Base-by-base conservation (phyloP, 2,797 vertebrate genomes). In the Spheniscus humboldti region DNA sequence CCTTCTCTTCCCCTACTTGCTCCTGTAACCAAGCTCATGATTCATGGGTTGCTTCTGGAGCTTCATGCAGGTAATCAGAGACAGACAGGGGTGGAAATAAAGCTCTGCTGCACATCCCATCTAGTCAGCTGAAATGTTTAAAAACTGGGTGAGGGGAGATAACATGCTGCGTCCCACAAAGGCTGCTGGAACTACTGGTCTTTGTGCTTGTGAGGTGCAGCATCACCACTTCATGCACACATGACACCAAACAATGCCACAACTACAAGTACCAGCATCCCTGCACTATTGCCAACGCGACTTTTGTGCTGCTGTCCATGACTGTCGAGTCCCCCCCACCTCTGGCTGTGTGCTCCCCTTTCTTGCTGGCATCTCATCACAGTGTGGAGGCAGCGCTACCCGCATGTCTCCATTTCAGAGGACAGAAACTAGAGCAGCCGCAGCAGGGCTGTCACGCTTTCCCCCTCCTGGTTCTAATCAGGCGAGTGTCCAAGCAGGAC, bases 321-420 rank as follows among this genome's bases (percentile, higher is more conserved):
- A 63, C 0, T 5, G 35, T 2, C 0, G 0, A 35, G 8, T 50
- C 8, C 18, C 9, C 31, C 6, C 1, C 25, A 14, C 0, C 41
- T 48, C 50, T 47, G 59, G 5, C 30, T 28, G 7, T 7, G 22
- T 22, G 39, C 45, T 90, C n/a, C n/a, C 10, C 7, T 31, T 43
- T n/a, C 62, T 33, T 60, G 22, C n/a, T 15, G 6, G 43, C 30
- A 76, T 10, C 39, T 45, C 22, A 28, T 18, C 0, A 8, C 22
- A 53, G 33, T 0, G 0, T 9, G n/a, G 7, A 66, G 9, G 41
- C 18, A 91, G 66, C 0, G 0, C 31, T 31, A 77, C 13, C 3
- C 0, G 0, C 1, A 1, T 0, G 11, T n/a, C 39, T 63, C 33
- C 47, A 31, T 18, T 55, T 73, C 56, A 45, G 78, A 83, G n/a